phyloP scores from a whole-genome alignment of 2,797 vertebrate species.

The Delichon dasypus region DNA sequence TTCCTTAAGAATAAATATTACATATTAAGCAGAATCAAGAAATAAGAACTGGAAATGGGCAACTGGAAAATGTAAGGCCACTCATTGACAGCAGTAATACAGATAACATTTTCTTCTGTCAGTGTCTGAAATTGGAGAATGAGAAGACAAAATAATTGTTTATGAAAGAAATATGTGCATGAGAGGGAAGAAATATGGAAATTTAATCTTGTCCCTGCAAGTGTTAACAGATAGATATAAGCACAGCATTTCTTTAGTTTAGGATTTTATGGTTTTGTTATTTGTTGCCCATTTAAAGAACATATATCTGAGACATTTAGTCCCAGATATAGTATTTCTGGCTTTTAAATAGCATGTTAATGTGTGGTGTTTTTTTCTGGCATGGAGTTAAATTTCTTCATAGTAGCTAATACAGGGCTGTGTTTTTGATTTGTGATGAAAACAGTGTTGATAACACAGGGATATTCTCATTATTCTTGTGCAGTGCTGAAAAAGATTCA shows the following conservation, averaged over 20 bases:
- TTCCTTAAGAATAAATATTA: background rate
- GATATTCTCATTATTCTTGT: background rate
- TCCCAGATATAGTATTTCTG: background rate
- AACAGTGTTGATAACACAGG: background rate
- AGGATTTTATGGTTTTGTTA: background rate
- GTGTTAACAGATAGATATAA: background rate
- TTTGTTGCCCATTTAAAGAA: background rate
- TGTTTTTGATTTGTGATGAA: background rate
- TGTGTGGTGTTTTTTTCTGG: background rate
- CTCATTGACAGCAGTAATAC: background rate
- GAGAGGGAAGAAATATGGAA: background rate
- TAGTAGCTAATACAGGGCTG: background rate
- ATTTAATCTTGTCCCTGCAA: background rate
- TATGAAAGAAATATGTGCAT: background rate
- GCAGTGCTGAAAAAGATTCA: background rate
- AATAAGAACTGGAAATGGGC: background rate
- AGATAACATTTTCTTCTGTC: background rate
- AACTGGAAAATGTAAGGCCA: background rate
- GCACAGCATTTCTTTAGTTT: background rate
- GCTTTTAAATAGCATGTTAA: background rate
- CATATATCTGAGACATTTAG: background rate
- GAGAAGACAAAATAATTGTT: background rate
- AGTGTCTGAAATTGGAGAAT: background rate
- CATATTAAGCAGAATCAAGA: background rate
- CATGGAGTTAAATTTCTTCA: background rate